A percentile compares a stretch with the other conserved stretches of the same genome.
These are phyloP conservation scores for Tigriopus japonicus DNA, from an alignment of 1,140 invertebrate genomes.

Conservation along the genomic window DNA sequence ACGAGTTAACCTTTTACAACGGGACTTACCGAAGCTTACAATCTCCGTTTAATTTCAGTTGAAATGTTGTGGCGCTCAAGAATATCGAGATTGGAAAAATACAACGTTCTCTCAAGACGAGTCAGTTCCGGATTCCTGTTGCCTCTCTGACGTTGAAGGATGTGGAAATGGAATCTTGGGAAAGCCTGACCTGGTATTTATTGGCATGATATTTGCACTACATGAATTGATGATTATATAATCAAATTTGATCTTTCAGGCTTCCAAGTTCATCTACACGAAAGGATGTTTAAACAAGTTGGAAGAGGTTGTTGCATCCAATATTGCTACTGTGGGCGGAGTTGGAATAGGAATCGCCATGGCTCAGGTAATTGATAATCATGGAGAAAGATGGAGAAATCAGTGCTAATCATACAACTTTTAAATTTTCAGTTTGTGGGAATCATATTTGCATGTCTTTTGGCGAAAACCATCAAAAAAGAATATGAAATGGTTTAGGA, in stretches of 20 bases:
- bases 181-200: not conserved
- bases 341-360: constrained; percentile 22
- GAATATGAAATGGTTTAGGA: not conserved
- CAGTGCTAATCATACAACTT: not conserved
- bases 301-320: constrained; percentile 16
- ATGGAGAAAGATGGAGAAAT: not conserved
- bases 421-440: not conserved
- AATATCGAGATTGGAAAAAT: constrained; percentile 18
- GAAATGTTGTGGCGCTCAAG: constrained; percentile 20
- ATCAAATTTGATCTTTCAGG: not conserved
- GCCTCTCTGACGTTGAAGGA: constrained; percentile 15
- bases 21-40: not conserved
- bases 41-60: constrained; percentile 3
- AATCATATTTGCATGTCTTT: not conserved
- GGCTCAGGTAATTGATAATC: constrained; percentile 18
- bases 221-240: not conserved
- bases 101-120: constrained; percentile 16
- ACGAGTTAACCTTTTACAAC: not conserved
- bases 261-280: constrained; percentile 14
- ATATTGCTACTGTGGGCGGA: constrained; percentile 19
- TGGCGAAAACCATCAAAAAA: not conserved
- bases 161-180: constrained; percentile 18
- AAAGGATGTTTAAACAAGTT: constrained; percentile 21
- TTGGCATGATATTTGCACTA: not conserved
- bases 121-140: constrained; percentile 20